Evolutionary conservation across 2,113 vertebrate genomes (phyloP).

Genomic region (Colaptes auratus): DNA sequence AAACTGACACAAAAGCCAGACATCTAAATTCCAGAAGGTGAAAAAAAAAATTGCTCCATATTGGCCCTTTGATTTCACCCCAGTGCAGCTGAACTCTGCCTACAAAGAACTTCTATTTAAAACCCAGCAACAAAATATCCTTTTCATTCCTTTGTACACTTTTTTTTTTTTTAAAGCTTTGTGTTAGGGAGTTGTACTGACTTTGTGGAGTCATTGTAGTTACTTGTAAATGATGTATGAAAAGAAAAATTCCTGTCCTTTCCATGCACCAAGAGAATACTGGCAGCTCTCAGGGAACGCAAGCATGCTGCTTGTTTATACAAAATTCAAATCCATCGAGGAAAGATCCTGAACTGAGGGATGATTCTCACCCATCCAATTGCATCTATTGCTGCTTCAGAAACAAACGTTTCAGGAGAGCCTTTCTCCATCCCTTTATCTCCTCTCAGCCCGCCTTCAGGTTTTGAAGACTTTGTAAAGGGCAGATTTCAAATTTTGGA

Average conservation of each 20-base stretch:
- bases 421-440: not conserved
- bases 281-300: constrained; percentile 4
- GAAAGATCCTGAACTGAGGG: not conserved
- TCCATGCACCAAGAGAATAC: not conserved
- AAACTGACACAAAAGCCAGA: constrained; percentile 41
- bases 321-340: not conserved
- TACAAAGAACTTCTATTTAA: constrained; percentile 45
- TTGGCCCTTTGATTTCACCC: constrained; percentile 34
- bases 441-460: not conserved
- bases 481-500: not conserved
- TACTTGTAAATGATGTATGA: constrained; percentile 61
- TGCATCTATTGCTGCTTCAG: not conserved
- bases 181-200: constrained; percentile 1
- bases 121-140: constrained; percentile 24
- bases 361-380: not conserved
- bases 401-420: not conserved
- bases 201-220: constrained; percentile 52
- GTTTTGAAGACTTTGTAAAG: not conserved
- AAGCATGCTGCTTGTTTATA: not conserved
- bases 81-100: constrained; percentile 26
- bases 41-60: not conserved
- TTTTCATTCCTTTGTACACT: constrained; percentile 43
- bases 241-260: constrained; percentile 41
- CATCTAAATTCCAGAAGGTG: constrained; percentile 29
- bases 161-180: not conserved